Conservation (phyloP, 2,113 vertebrate species). For the Callaeas wilsoni region DNA sequence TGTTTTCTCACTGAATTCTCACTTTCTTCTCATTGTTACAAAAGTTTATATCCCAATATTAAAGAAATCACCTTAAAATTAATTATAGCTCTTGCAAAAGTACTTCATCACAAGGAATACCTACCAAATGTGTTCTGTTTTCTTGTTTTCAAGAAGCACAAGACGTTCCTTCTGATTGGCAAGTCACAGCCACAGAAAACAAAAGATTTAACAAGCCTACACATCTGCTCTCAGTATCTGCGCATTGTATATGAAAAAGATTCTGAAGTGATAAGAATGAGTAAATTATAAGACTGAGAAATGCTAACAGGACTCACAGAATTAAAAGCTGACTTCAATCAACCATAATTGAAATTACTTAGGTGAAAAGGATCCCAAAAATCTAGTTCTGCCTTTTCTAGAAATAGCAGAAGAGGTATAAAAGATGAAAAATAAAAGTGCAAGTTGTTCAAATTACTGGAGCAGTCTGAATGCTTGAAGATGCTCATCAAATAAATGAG, state of each 20-base stretch:
- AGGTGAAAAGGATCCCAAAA: not conserved
- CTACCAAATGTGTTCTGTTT: not conserved
- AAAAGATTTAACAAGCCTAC: not conserved
- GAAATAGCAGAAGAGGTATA: not conserved
- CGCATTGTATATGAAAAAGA: not conserved
- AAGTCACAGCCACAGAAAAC: not conserved
- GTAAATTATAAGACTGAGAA: not conserved
- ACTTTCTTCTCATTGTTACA: not conserved
- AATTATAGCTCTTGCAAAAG: not conserved
- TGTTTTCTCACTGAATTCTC: not conserved
- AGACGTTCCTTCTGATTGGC: not conserved
- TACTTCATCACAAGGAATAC: not conserved
- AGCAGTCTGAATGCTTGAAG: not conserved
- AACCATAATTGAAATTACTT: not conserved
- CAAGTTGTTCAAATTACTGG: not conserved
- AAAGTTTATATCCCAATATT: not conserved
- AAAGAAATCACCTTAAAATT: not conserved
- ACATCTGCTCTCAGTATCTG: not conserved
- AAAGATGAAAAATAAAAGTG: not conserved
- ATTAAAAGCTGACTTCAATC: not conserved
- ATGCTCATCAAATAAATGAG: not conserved
- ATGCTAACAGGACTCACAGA: not conserved
- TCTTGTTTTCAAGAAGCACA: not conserved
- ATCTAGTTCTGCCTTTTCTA: not conserved
- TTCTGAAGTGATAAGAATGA: not conserved